These are phyloP conservation scores for Oegoconia quadripuncta DNA, from an alignment of 2,888 invertebrate genomes.

Conservation along the genomic window DNA sequence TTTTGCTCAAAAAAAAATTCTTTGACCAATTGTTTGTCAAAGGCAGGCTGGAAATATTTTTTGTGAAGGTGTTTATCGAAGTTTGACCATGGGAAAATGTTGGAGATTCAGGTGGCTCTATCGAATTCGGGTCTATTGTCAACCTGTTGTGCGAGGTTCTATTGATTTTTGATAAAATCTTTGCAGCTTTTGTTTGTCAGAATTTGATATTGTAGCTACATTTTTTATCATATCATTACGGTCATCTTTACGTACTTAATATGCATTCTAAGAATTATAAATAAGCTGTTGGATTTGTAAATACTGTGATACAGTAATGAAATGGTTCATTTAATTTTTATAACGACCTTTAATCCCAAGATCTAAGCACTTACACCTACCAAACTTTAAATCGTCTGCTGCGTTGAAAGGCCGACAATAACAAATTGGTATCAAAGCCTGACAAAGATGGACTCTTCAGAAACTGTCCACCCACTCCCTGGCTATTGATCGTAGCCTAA, in stretches of 20 bases:
- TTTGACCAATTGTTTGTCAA: slow-evolving; percentile 77
- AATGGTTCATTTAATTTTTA: slow-evolving; percentile 5
- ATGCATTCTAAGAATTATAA: too few relatives aligned
- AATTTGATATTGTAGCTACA: slow-evolving; percentile 10
- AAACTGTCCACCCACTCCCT: slow-evolving; percentile 77
- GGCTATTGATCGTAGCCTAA: slow-evolving; percentile 70
- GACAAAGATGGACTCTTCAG: slow-evolving; percentile 78
- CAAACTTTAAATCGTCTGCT: slow-evolving; percentile 69
- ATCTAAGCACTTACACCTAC: slow-evolving; percentile 53
- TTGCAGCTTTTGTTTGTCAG: slow-evolving; percentile 41
- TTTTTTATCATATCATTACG: neutral
- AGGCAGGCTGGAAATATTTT: slow-evolving; percentile 60
- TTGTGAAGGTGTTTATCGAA: slow-evolving; percentile 71
- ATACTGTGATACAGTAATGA: too few relatives aligned
- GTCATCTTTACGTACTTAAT: too few relatives aligned
- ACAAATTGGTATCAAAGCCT: slow-evolving; percentile 77
- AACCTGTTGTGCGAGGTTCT: slow-evolving; percentile 52
- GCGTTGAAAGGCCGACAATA: slow-evolving; percentile 73
- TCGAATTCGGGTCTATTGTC: slow-evolving; percentile 57
- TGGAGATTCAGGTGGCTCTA: slow-evolving; percentile 69
- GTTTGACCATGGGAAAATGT: slow-evolving; percentile 79
- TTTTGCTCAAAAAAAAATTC: slow-evolving; percentile 64
- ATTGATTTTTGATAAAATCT: slow-evolving; percentile 55
- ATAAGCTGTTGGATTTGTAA: too few relatives aligned
- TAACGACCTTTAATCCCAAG: slow-evolving; percentile 42